Percentiles rank a stretch among this genome's conserved stretches.
phyloP scores from a whole-genome alignment of 2,113 vertebrate genomes.

The Solea senegalensis region DNA sequence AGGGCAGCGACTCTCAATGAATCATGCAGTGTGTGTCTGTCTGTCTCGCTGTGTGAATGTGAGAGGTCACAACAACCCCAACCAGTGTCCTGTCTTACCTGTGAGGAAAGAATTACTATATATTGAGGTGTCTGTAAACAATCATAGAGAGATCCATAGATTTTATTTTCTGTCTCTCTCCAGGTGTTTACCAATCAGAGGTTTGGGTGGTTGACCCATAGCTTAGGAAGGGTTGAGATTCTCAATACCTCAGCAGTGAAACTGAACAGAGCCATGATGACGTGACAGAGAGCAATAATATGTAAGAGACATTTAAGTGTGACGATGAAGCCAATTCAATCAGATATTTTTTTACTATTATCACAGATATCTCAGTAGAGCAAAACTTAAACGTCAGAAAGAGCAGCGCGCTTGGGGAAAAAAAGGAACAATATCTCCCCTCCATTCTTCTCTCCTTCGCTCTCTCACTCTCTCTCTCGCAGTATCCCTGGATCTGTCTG shows the following conservation, averaged over 20 bases:
- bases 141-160: conserved; percentile 39
- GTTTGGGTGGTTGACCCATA: conserved; percentile 41
- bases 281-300: conserved; percentile 72
- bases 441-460: conserved; percentile 33
- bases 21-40: conserved; percentile 55
- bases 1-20: conserved; percentile 49
- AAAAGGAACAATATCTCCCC: conserved; percentile 50
- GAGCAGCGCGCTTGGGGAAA: conserved; percentile 9
- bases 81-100: conserved; percentile 69
- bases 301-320: conserved; percentile 29
- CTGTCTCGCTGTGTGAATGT: background rate
- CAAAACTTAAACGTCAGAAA: conserved; percentile 8
- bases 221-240: conserved; percentile 34
- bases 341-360: conserved; percentile 49
- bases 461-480: conserved; percentile 39
- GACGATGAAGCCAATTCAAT: conserved; percentile 47
- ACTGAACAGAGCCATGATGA: conserved; percentile 39
- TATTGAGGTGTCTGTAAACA: conserved; percentile 53
- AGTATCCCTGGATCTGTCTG: conserved; percentile 41
- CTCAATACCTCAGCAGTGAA: conserved; percentile 29
- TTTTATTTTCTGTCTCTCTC: conserved; percentile 59
- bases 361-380: conserved; percentile 35
- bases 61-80: conserved; percentile 63
- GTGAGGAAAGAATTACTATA: conserved; percentile 65
- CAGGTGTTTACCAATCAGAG: conserved; percentile 63